phyloP scores from a whole-genome alignment of 2,113 vertebrate species.

The Desmodus rotundus region DNA sequence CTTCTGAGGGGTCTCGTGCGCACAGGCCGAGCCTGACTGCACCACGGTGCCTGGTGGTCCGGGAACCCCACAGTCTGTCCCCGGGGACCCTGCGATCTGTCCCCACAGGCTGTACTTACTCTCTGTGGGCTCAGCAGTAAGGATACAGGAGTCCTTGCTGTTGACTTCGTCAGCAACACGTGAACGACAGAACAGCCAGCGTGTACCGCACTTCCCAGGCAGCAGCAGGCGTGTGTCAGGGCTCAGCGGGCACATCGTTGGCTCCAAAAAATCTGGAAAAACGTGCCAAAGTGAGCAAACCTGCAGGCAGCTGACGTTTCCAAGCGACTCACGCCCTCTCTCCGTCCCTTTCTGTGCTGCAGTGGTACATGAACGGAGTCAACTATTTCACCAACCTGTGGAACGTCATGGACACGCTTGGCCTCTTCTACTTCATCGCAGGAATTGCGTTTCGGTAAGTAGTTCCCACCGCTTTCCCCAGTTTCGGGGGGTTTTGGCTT shows the following conservation, averaged over 20 bases:
- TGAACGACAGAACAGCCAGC: too few species aligned
- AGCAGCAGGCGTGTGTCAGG: not conserved
- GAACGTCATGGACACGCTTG: slow-evolving; percentile 94
- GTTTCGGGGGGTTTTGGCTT: fast-evolving
- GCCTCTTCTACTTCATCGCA: slow-evolving; percentile 89
- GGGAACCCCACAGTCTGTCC: not conserved
- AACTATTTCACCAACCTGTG: slow-evolving; percentile 92
- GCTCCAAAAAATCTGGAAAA: not conserved
- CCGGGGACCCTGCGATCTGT: fast-evolving
- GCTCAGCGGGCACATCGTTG: fast-evolving
- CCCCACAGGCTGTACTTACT: not conserved
- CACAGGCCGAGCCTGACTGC: not conserved
- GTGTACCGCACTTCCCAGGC: fast-evolving
- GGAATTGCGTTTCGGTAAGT: slow-evolving; percentile 91
- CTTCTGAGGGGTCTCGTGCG: not conserved
- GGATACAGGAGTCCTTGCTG: not conserved
- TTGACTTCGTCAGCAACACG: not conserved
- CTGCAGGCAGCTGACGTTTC: fast-evolving
- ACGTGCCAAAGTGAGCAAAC: fast-evolving
- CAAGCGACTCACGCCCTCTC: not conserved
- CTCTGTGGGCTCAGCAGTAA: fast-evolving
- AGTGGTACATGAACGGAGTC: slow-evolving; percentile 88
- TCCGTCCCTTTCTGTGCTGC: slow-evolving; percentile 65
- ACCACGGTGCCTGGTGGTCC: fast-evolving
- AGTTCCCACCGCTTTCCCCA: fast-evolving